phyloP scores from a whole-genome alignment of 2,888 invertebrate genomes.

The Byasa hedistus region DNA sequence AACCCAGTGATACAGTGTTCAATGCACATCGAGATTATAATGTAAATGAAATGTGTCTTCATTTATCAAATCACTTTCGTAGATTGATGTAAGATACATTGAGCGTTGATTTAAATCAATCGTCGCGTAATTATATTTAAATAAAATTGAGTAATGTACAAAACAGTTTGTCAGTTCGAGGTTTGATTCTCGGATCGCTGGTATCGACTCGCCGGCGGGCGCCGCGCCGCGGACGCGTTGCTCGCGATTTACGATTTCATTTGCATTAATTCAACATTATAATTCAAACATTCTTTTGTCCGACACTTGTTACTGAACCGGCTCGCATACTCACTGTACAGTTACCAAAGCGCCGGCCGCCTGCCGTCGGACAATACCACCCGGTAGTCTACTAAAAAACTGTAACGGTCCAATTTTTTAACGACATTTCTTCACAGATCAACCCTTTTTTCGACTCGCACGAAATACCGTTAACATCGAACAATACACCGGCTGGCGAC shows the following conservation, averaged over 20 bases:
- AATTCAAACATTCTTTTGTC: slow-evolving; percentile 41
- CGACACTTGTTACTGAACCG: slow-evolving; percentile 35
- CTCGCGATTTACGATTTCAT: slow-evolving; percentile 35
- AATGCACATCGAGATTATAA: too few species aligned
- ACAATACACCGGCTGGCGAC: slow-evolving; percentile 55
- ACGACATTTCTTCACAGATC: slow-evolving; percentile 55
- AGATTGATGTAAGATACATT: not conserved
- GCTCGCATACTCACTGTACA: slow-evolving; percentile 49
- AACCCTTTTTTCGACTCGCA: slow-evolving; percentile 60
- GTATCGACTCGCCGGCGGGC: too few species aligned
- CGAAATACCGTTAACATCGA: slow-evolving; percentile 62
- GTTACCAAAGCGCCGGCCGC: slow-evolving; percentile 40
- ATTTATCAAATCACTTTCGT: not conserved
- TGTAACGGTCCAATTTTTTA: slow-evolving; percentile 69
- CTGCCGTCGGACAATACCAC: slow-evolving; percentile 41
- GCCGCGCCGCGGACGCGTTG: slow-evolving; percentile 33
- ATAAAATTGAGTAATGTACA: slow-evolving; percentile 4
- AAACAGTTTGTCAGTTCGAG: slow-evolving; percentile 5
- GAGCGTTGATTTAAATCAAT: not conserved
- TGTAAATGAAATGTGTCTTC: not conserved
- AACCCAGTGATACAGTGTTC: too few species aligned
- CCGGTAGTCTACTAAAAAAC: slow-evolving; percentile 61
- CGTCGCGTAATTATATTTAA: slow-evolving; percentile 1
- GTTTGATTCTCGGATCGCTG: slow-evolving; percentile 21
- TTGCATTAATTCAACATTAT: slow-evolving; percentile 41